phyloP scores from a whole-genome alignment of 2,888 invertebrate genomes.

The Strigamia maritima region DNA sequence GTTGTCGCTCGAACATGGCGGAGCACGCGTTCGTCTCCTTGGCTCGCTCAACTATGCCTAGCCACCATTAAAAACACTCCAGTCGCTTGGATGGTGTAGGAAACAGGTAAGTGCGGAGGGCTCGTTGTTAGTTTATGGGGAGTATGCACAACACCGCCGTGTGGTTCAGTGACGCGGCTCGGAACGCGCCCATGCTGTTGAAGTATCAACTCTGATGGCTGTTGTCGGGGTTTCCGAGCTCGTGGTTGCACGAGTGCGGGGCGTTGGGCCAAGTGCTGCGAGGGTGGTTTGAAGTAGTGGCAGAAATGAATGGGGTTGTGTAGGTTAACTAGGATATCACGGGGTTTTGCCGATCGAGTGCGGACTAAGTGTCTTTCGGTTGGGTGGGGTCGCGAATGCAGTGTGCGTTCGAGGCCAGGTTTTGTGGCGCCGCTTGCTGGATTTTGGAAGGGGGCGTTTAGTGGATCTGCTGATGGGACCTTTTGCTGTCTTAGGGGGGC shows the following conservation, averaged over 20 bases:
- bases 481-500: not conserved
- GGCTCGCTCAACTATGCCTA: slow-evolving; percentile 1
- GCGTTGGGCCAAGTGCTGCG: not conserved
- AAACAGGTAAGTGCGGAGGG: not conserved
- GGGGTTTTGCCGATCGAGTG: not conserved
- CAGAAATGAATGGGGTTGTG: not conserved
- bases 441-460: not conserved
- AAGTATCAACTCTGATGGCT: not conserved
- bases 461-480: not conserved
- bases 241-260: not conserved
- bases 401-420: not conserved
- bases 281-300: not conserved
- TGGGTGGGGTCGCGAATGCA: not conserved
- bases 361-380: not conserved
- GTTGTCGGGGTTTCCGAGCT: not conserved
- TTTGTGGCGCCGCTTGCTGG: not conserved
- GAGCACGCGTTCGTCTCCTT: slow-evolving; percentile 1
- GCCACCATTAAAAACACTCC: not conserved
- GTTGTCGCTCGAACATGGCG: slow-evolving; percentile 17
- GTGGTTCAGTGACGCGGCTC: not conserved
- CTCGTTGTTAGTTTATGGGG: not conserved
- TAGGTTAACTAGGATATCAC: not conserved
- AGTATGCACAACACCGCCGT: not conserved
- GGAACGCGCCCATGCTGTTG: not conserved
- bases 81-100: not conserved